These are phyloP conservation scores for Asteroscopus sphinx DNA, from an alignment of 2,888 invertebrate genomes.

Conservation along the genomic window DNA sequence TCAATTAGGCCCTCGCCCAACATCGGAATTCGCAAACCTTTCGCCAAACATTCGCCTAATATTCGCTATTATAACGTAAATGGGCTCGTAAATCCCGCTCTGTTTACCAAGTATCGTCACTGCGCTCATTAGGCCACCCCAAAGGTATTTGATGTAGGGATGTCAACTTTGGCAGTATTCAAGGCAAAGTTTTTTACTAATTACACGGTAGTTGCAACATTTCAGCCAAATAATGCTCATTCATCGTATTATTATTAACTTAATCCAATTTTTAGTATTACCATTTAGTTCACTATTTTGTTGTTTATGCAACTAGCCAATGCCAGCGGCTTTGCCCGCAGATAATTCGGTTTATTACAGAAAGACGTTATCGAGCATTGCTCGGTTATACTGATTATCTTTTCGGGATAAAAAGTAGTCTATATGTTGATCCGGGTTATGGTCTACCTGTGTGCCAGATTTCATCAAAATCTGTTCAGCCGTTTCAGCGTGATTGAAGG, in stretches of 20 bases:
- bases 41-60: constrained; percentile 37
- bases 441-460: too few species aligned
- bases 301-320: constrained; percentile 2
- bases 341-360: too few species aligned
- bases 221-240: constrained; percentile 7
- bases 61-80: too few species aligned
- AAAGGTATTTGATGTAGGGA: constrained; percentile 43
- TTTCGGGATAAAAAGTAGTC: too few species aligned
- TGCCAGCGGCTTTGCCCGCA: too few species aligned
- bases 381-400: too few species aligned
- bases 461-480: too few species aligned
- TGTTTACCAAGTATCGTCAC: constrained; percentile 42
- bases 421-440: too few species aligned
- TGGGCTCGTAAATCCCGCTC: constrained; percentile 54
- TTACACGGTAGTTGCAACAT: constrained; percentile 22
- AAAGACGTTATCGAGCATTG: too few species aligned
- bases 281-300: constrained; percentile 1
- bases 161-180: constrained; percentile 44
- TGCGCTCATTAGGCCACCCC: constrained; percentile 47
- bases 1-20: constrained; percentile 44
- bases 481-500: too few species aligned
- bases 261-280: constrained; percentile 14
- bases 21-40: constrained; percentile 51
- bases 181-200: constrained; percentile 34
- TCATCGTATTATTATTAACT: constrained; percentile 19